Base-by-base conservation (phyloP, 2,113 vertebrate genomes). In the Canis aureus region DNA sequence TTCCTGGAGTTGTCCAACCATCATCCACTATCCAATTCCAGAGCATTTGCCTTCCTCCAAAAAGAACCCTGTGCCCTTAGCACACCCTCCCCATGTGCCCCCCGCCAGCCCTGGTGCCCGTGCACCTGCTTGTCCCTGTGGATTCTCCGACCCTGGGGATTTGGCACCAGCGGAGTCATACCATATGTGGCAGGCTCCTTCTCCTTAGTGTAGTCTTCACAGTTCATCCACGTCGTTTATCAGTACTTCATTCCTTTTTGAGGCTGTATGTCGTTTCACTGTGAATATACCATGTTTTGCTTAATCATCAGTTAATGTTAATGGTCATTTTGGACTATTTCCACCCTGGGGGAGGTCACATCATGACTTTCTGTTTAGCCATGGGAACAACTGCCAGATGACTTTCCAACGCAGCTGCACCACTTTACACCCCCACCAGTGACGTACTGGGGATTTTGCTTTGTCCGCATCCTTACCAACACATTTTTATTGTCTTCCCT, bases 201-300 rank as follows among this genome's bases (percentile, higher is more conserved):
- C 51, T 16, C 20, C 19, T 59, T 66, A 35, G 27, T 23, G 27
- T 35, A 69, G 19, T 81, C 84, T 96, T 81, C n/a, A 79, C 93
- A 32, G 51, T 93, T 93, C 43, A 51, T 82, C 4, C 6, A 7
- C 29, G 2, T 84, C 43, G 8, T 49, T 73, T 71, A 23, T 35
- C 27, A 89, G 5, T 23, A 64, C 11, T 91, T 57, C 27, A 17
- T 96, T 95, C 55, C 16, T 94, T 96, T 97, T 81, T 69, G 55
- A 73, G 53, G 20, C 35, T 74, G 12, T 60, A 7, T 64, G 51
- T 38, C 60, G 59, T 22, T 83, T 12, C 11, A 59, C 57, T 66
- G 12, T 73, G 32, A 29, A 57, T 32, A 55, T 32, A 32, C n/a
- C 11, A 59, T 20, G 29, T 64, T 96, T 60, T 62, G 9, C 87